These are phyloP conservation scores for Drosophila percnosoma DNA, from an alignment of 2,888 invertebrate species.

Conservation along the genomic window DNA sequence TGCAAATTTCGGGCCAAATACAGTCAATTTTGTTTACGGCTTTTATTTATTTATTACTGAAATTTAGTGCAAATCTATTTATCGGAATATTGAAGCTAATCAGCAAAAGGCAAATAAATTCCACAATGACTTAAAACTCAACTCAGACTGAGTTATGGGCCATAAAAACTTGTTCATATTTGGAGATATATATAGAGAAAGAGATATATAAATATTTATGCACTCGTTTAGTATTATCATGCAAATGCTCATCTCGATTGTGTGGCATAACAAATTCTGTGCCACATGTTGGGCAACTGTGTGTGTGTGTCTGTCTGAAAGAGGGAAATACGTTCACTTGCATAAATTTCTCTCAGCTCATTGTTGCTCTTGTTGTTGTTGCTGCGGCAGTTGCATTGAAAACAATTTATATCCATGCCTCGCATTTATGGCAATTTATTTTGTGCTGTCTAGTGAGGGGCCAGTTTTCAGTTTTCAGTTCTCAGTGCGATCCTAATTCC, in stretches of 20 bases:
- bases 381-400: conserved; percentile 71
- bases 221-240: conserved; percentile 32
- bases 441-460: conserved; percentile 52
- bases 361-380: conserved; percentile 33
- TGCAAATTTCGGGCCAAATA: neutral
- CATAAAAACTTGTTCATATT: conserved; percentile 10
- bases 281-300: conserved; percentile 48
- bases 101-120: neutral
- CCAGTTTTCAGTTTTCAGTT: conserved; percentile 27
- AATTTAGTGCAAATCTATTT: neutral
- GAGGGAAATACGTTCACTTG: conserved; percentile 64
- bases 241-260: conserved; percentile 25
- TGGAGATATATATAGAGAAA: conserved; percentile 1
- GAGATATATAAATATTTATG: conserved; percentile 25
- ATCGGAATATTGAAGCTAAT: neutral
- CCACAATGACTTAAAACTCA: conserved; percentile 4
- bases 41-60: neutral
- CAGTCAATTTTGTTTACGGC: neutral
- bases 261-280: conserved; percentile 44
- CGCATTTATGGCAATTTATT: conserved; percentile 75
- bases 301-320: conserved; percentile 20
- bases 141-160: conserved; percentile 17
- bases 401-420: conserved; percentile 77
- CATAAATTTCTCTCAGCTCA: conserved; percentile 61
- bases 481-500: conserved; percentile 16